phyloP scores from a whole-genome alignment of 2,888 invertebrate species.

The Portevinia maculata region DNA sequence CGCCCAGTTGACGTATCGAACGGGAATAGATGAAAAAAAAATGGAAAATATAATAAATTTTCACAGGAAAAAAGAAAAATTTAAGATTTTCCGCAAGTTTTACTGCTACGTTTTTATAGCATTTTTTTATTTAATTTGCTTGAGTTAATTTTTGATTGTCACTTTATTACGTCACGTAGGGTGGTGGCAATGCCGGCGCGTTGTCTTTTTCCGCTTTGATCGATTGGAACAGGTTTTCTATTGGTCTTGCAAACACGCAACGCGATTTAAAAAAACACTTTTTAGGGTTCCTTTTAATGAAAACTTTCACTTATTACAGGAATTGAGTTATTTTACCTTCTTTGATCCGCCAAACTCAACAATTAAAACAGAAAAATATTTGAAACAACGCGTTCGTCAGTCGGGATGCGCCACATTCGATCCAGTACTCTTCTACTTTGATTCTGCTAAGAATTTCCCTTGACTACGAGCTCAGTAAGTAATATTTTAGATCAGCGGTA shows the following conservation, averaged over 20 bases:
- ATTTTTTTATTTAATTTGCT: not conserved
- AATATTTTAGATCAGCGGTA: conserved; percentile 17
- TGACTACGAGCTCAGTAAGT: not conserved
- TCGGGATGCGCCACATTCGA: conserved; percentile 55
- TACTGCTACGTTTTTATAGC: conserved; percentile 16
- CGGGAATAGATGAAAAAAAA: conserved; percentile 2
- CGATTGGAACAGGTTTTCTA: conserved; percentile 55
- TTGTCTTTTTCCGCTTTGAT: conserved; percentile 17
- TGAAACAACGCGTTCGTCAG: conserved; percentile 54
- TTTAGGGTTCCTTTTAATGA: not conserved
- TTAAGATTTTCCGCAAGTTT: conserved; percentile 7
- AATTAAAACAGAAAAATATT: conserved; percentile 56
- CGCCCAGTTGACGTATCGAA: conserved; percentile 71
- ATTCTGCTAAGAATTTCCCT: conserved; percentile 55
- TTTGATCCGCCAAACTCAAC: conserved; percentile 49
- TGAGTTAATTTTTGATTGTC: conserved; percentile 3
- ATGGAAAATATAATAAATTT: not conserved
- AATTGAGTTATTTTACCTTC: conserved; percentile 33
- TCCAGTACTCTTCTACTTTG: conserved; percentile 53
- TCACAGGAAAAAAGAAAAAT: not conserved
- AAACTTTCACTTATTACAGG: conserved; percentile 6
- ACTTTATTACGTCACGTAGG: conserved; percentile 63
- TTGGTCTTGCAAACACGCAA: conserved; percentile 34
- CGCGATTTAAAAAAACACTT: conserved; percentile 8
- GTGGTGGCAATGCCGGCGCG: conserved; percentile 66